Evolutionary conservation across 2,113 vertebrate species (phyloP), one percentile per base, ranked within the genome.

Genomic region (Anhinga rufa): DNA sequence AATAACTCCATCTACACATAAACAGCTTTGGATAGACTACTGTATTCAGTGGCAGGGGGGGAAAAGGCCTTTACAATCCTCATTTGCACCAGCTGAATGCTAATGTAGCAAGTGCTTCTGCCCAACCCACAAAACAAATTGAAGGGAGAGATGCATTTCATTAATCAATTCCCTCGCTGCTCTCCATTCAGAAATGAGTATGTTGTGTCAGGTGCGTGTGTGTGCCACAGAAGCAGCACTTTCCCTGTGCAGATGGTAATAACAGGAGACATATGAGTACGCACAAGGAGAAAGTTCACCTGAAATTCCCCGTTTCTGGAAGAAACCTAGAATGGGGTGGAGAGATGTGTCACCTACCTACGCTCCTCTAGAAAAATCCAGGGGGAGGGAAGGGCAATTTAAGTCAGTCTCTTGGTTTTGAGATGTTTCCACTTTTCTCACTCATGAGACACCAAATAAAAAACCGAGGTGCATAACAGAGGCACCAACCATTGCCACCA

Each of bases 41-140:
- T 1, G 5, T 12, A 21, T 54, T 83, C 38, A 46, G 34, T 2
- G 2, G 40, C 69, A 83, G 29, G 19, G 9, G 26, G 12, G 6
- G 68, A 61, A 34, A 40, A 65, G 42, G 65, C 34, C 34, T 86
- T 78, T 81, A 17, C 31, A 93, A 82, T 36, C 74, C 58, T 80
- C 44, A 25, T 40, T 48, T 46, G 49, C 93, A 80, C 64, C 69
- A 89, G 86, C 83, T 86, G 94, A 93, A 97, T 96, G 93, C 92
- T 94, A 90, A 95, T 90, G 64, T 4, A 76, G 82, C n/a, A 28
- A 95, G 66, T 4, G 42, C 71, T 85, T 78, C 70, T 95, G 89
- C 84, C 88, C 83, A 92, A 11, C 65, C 83, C 93, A 78, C 7
- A 20, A 42, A 91, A 91, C 88, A 92, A 88, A 96, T 69, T 4